Evolutionary conservation across 2,113 vertebrate genomes (phyloP).

Genomic region (Paraplagusia blochii): DNA sequence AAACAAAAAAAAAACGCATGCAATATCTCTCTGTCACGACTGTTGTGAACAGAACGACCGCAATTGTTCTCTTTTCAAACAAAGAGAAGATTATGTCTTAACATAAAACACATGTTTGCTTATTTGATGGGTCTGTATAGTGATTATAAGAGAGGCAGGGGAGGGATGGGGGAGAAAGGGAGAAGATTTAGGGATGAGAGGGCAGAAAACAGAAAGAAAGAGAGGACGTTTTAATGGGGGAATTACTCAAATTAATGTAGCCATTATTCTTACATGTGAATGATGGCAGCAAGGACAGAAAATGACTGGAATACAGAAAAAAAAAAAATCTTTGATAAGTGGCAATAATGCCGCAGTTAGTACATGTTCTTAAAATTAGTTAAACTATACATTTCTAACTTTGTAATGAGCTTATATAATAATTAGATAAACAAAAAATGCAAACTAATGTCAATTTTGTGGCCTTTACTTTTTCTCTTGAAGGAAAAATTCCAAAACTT

Average conservation of each 20-base stretch:
- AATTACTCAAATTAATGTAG: conserved; percentile 39
- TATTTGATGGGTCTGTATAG: conserved; percentile 64
- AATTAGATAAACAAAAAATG: too few relatives aligned
- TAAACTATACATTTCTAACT: too few relatives aligned
- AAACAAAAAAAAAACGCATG: background rate
- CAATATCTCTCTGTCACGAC: conserved; percentile 55
- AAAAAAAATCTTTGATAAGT: background rate
- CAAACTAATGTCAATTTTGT: too few relatives aligned
- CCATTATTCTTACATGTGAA: conserved; percentile 33
- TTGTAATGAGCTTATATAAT: too few relatives aligned
- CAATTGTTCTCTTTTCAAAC: conserved; percentile 73
- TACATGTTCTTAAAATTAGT: too few relatives aligned
- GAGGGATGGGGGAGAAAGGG: background rate
- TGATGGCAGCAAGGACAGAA: conserved; percentile 2
- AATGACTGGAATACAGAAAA: background rate
- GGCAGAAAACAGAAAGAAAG: conserved; percentile 23
- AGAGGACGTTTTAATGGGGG: conserved; percentile 24
- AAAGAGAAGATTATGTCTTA: conserved; percentile 69
- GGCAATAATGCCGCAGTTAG: too few relatives aligned
- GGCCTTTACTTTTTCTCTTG: too few relatives aligned
- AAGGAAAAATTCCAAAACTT: too few relatives aligned
- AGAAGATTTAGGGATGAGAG: background rate
- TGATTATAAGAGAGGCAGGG: conserved; percentile 47
- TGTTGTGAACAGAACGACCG: conserved; percentile 61
- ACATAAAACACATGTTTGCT: conserved; percentile 66